Evolutionary conservation across 2,888 invertebrate genomes (phyloP).

Genomic region (Erebia palarica): DNA sequence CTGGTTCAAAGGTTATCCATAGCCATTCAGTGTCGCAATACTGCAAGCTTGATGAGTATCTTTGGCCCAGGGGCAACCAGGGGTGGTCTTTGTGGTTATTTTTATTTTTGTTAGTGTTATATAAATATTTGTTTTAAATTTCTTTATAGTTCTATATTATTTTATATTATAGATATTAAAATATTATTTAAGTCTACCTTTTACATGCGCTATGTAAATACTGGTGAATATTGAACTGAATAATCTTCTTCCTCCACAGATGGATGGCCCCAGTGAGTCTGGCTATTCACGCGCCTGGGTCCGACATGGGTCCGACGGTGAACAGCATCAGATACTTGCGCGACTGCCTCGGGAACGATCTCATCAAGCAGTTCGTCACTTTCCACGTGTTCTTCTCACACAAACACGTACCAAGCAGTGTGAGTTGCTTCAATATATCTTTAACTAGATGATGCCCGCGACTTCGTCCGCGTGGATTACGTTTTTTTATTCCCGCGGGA

Average conservation of each 20-base stretch:
- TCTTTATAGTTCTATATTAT: no score
- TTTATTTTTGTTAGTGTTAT: no score
- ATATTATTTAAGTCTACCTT: neutral
- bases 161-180: no score
- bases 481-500: no score
- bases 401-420: constrained; percentile 88
- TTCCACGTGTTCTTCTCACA: constrained; percentile 95
- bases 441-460: no score
- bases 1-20: no score
- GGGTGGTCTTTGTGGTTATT: no score
- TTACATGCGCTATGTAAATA: neutral
- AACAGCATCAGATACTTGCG: constrained; percentile 91
- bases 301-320: constrained; percentile 89
- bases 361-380: constrained; percentile 90
- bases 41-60: no score
- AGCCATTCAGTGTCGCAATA: no score
- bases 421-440: constrained; percentile 46
- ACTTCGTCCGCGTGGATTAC: no score
- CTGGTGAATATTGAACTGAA: neutral
- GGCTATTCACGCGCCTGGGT: constrained; percentile 93
- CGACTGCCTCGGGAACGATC: constrained; percentile 86
- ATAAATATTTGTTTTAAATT: no score
- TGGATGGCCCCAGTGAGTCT: constrained; percentile 95
- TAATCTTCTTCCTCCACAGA: constrained; percentile 56
- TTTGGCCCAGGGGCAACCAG: no score